phyloP scores from a whole-genome alignment of 2,888 invertebrate genomes.

The Lacanobia oleracea region DNA sequence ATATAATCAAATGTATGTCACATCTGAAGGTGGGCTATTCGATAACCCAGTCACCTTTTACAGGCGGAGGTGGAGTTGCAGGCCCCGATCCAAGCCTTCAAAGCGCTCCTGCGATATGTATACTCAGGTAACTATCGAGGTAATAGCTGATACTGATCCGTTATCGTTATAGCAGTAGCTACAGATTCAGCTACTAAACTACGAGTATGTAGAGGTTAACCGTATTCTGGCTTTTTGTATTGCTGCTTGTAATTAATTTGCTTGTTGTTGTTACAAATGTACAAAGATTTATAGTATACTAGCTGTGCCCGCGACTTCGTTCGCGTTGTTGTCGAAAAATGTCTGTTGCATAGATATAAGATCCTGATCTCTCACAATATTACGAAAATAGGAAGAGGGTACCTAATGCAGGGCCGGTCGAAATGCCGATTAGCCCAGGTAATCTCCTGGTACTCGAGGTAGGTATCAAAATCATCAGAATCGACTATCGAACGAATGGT shows the following conservation, averaged over 20 bases:
- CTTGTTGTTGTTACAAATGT: neutral
- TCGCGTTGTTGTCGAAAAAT: too few relatives aligned
- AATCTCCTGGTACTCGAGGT: too few relatives aligned
- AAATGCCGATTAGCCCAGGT: too few relatives aligned
- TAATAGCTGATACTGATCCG: slow-evolving; percentile 32
- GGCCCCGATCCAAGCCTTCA: slow-evolving; percentile 96
- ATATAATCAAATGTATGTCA: too few relatives aligned
- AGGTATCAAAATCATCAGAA: too few relatives aligned
- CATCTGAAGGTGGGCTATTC: neutral
- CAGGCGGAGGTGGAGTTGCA: slow-evolving; percentile 96
- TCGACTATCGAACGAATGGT: too few relatives aligned
- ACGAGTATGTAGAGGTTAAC: neutral
- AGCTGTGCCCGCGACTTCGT: too few relatives aligned
- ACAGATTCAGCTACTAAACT: slow-evolving; percentile 1
- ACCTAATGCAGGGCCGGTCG: too few relatives aligned
- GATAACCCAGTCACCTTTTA: neutral
- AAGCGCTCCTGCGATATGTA: slow-evolving; percentile 97
- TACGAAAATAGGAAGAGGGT: too few relatives aligned
- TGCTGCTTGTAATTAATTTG: neutral
- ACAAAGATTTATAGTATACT: neutral
- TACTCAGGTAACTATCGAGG: slow-evolving; percentile 94
- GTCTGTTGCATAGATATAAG: too few relatives aligned
- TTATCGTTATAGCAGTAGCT: slow-evolving; percentile 9
- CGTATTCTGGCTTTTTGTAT: neutral
- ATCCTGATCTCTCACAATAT: too few relatives aligned